Conservation (phyloP, 2,113 vertebrate species). For the Brachionichthys hirsutus region DNA sequence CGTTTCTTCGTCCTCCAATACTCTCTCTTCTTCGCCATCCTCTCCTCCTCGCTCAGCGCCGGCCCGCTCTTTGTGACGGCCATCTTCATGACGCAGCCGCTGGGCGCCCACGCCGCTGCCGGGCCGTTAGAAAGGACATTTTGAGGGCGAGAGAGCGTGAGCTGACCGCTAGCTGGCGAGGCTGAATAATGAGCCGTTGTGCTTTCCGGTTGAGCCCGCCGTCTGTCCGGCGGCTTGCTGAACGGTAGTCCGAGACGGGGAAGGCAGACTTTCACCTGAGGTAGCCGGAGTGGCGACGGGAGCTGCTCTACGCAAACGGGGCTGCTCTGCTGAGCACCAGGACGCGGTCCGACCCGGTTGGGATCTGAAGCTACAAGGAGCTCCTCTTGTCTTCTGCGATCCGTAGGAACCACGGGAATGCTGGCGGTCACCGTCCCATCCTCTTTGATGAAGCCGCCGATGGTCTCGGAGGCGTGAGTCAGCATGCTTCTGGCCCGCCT, state of each 20-base stretch:
- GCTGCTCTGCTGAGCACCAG: background rate
- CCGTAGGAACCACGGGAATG: slow-evolving; percentile 42
- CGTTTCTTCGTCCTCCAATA: slow-evolving; percentile 78
- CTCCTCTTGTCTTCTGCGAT: slow-evolving; percentile 17
- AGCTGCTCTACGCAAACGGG: background rate
- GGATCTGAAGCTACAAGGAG: background rate
- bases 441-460: slow-evolving; percentile 77
- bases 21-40: slow-evolving; percentile 69
- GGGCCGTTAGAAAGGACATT: slow-evolving; percentile 6
- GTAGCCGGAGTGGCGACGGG: background rate
- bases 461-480: slow-evolving; percentile 47
- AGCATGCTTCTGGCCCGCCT: slow-evolving; percentile 47
- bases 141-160: slow-evolving; percentile 49
- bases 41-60: slow-evolving; percentile 59
- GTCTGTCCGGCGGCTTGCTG: slow-evolving; percentile 33
- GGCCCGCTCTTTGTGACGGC: slow-evolving; percentile 39
- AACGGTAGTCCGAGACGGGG: slow-evolving; percentile 14
- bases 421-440: slow-evolving; percentile 72
- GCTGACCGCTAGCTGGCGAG: slow-evolving; percentile 14
- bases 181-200: slow-evolving; percentile 14
- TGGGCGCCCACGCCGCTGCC: background rate
- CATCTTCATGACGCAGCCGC: slow-evolving; percentile 61
- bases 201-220: slow-evolving; percentile 19
- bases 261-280: slow-evolving; percentile 55
- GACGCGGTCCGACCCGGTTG: background rate